Conservation (phyloP, 2,113 vertebrate genomes). For the Odontesthes bonariensis region DNA sequence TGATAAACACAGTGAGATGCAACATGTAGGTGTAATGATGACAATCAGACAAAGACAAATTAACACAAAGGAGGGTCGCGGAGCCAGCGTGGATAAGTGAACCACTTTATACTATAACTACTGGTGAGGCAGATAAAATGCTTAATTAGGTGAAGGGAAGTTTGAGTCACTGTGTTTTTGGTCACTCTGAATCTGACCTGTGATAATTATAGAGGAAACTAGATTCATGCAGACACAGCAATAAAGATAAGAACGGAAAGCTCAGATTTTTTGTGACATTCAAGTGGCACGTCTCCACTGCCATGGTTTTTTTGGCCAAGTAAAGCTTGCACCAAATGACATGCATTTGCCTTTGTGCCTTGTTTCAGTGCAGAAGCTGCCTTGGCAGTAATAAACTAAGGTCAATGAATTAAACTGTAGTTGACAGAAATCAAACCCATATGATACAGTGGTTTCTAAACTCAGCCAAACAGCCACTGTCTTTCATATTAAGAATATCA, state of each 20-base stretch:
- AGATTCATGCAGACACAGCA: slow-evolving; percentile 34
- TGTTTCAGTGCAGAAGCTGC: slow-evolving; percentile 30
- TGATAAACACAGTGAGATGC: slow-evolving; percentile 49
- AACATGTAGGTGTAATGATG: slow-evolving; percentile 49
- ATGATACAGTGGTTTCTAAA: slow-evolving; percentile 19
- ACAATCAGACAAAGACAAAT: slow-evolving; percentile 54
- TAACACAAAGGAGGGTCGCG: slow-evolving; percentile 63
- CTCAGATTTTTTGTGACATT: slow-evolving; percentile 34
- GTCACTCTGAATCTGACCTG: slow-evolving; percentile 43
- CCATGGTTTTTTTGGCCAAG: slow-evolving; percentile 25
- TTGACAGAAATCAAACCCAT: neutral
- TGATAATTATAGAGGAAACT: slow-evolving; percentile 35
- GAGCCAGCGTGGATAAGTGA: slow-evolving; percentile 66
- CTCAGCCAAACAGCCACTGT: slow-evolving; percentile 24
- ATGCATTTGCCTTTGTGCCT: slow-evolving; percentile 45
- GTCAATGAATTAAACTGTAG: neutral
- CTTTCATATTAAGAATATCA: slow-evolving; percentile 1
- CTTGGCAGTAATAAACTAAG: neutral
- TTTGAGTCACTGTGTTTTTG: neutral
- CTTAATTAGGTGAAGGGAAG: neutral
- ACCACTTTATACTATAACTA: slow-evolving; percentile 7
- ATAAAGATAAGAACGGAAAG: slow-evolving; percentile 3
- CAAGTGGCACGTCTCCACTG: slow-evolving; percentile 13
- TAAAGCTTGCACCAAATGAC: slow-evolving; percentile 29
- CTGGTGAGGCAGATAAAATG: neutral